Evolutionary conservation across 2,797 vertebrate genomes (phyloP).

Genomic region (Myotis pilosus): DNA sequence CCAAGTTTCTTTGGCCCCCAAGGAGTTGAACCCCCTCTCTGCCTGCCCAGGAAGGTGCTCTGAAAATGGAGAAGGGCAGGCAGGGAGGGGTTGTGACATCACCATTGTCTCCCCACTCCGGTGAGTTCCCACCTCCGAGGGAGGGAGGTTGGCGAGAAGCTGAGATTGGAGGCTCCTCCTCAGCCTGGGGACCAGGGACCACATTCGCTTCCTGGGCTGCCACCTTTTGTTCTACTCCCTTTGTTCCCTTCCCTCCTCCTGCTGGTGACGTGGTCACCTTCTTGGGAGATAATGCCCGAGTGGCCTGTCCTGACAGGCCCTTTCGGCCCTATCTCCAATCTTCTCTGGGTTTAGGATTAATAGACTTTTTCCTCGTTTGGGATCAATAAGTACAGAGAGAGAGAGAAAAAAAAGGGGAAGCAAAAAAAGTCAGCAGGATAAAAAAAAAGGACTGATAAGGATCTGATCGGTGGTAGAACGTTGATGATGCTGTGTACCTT

Average conservation of each 20-base stretch:
- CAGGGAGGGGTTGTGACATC: too few relatives aligned
- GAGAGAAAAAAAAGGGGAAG: background rate
- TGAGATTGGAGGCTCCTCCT: background rate
- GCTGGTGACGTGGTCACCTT: slow-evolving; percentile 34
- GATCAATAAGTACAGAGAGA: slow-evolving; percentile 76
- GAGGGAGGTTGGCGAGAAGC: background rate
- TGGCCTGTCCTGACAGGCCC: slow-evolving; percentile 69
- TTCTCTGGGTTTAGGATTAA: slow-evolving; percentile 78
- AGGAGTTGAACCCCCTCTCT: background rate
- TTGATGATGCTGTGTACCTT: background rate
- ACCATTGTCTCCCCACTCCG: too few relatives aligned
- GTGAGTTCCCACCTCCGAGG: background rate
- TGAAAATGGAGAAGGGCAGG: background rate
- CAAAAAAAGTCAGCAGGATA: slow-evolving; percentile 66
- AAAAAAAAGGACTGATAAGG: slow-evolving; percentile 74
- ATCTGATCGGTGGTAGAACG: slow-evolving; percentile 54
- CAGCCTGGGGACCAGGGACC: background rate
- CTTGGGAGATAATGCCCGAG: slow-evolving; percentile 58
- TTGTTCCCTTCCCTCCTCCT: slow-evolving; percentile 10
- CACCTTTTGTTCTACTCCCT: slow-evolving; percentile 1
- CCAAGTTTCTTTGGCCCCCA: background rate
- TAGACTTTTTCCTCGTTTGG: slow-evolving; percentile 69
- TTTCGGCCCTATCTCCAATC: slow-evolving; percentile 76
- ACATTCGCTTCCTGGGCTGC: background rate
- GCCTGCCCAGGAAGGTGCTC: background rate